These are phyloP conservation scores for Neogobius melanostomus DNA, from an alignment of 2,113 vertebrate genomes.

Conservation along the genomic window DNA sequence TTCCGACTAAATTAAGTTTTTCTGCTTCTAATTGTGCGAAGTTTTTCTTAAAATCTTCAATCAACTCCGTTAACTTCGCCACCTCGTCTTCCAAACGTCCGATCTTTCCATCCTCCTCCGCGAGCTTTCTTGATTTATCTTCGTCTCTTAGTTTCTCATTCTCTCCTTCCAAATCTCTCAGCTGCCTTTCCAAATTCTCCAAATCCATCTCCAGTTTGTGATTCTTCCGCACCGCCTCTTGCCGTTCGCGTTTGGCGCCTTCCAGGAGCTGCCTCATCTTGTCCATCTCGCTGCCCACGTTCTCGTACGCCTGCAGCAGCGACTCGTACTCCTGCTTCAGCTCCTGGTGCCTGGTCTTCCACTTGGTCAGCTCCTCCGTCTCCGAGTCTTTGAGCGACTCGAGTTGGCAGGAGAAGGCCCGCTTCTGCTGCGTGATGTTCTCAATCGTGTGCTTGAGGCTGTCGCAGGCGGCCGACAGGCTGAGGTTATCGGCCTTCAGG, in stretches of 20 bases:
- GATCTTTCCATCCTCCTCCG: slow-evolving; percentile 73
- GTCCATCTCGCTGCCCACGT: slow-evolving; percentile 84
- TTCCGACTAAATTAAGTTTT: slow-evolving; percentile 64
- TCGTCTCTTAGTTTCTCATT: slow-evolving; percentile 72
- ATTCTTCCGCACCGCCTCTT: slow-evolving; percentile 74
- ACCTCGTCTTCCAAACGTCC: slow-evolving; percentile 74
- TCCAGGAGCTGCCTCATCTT: slow-evolving; percentile 86
- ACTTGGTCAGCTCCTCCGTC: slow-evolving; percentile 84
- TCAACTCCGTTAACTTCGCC: slow-evolving; percentile 58
- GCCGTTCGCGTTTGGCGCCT: slow-evolving; percentile 79
- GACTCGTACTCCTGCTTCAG: slow-evolving; percentile 88
- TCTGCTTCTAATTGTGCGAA: slow-evolving; percentile 70
- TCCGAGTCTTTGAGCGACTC: slow-evolving; percentile 86
- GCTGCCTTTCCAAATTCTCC: slow-evolving; percentile 63
- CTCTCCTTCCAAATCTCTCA: slow-evolving; percentile 69
- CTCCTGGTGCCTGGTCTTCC: slow-evolving; percentile 84
- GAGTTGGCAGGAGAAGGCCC: slow-evolving; percentile 85
- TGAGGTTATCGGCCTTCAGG: slow-evolving; percentile 78
- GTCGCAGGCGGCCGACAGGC: slow-evolving; percentile 82
- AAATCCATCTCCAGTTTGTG: slow-evolving; percentile 72
- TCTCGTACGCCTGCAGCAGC: slow-evolving; percentile 85
- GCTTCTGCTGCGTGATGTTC: slow-evolving; percentile 86
- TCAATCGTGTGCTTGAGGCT: slow-evolving; percentile 87
- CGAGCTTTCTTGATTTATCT: slow-evolving; percentile 71
- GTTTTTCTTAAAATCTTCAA: slow-evolving; percentile 63